Evolutionary conservation across 2,797 vertebrate genomes (phyloP), one percentile per base, ranked within the genome.

Genomic region (Arctocebus calabarensis): DNA sequence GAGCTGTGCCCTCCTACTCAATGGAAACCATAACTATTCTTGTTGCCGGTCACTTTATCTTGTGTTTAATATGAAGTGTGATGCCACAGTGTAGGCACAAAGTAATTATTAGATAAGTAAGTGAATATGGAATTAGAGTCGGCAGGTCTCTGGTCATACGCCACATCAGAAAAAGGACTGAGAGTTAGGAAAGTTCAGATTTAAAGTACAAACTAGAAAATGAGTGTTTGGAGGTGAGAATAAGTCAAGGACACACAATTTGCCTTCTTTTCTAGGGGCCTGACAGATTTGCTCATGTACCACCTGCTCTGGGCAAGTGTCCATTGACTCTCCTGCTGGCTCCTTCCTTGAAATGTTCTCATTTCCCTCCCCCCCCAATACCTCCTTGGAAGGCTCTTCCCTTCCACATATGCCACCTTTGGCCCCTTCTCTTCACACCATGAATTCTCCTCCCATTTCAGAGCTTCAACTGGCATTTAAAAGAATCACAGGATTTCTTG

Each of bases 311-410:
- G 45, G 22, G 59, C 23, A 37, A 6, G 17, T 25, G 17, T 8
- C 7, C 14, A 2, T 37, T 0, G 19, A 7, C 59, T 19, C 48
- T 45, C 23, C 43, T n/a, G 34, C 23, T 48, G 2, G 0, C 2
- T 8, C 62, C 71, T 45, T 17, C 19, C 66, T 20, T 10, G 73
- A 25, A 34, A 40, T 3, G 2, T 25, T 32, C 34, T 79, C 61
- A 23, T 3, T 5, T 20, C 34, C n/a, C 16, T 25, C n/a, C n/a
- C 71, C 71, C 32, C 55, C 10, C 34, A 25, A 19, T 13, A 66
- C 48, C 45, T 20, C 7, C 43, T 4, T 0, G 34, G 8, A n/a
- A 5, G 12, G n/a, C 19, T 48, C 27, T 0, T 43, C 32, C 43
- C 52, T 68, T 57, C 71, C 22, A 48, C 0, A 52, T 2, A 1